phyloP scores from a whole-genome alignment of 2,797 vertebrate genomes.

The Enteromius treurensis region DNA sequence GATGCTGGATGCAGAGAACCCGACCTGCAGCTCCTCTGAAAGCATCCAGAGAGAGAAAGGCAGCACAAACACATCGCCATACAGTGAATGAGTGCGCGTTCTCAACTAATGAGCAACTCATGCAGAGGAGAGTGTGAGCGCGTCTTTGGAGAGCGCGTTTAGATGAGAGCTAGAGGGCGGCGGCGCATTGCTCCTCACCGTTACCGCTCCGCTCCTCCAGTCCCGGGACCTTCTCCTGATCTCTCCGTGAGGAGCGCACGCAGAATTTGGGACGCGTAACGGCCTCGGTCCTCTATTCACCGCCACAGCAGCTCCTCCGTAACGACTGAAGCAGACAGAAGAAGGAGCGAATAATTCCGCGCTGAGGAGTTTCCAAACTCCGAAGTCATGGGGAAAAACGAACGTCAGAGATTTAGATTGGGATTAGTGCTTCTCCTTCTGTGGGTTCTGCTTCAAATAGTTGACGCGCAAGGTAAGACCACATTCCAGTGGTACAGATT shows the following conservation, averaged over 20 bases:
- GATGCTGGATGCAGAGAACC: slow-evolving; percentile 14
- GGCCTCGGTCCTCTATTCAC: background rate
- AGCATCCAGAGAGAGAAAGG: slow-evolving; percentile 12
- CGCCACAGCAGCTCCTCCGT: background rate
- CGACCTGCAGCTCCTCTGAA: background rate
- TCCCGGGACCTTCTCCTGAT: slow-evolving; percentile 37
- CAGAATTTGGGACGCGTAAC: slow-evolving; percentile 23
- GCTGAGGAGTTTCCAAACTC: slow-evolving; percentile 45
- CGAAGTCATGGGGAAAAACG: slow-evolving; percentile 26
- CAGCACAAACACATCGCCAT: background rate
- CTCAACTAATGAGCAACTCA: slow-evolving; percentile 28
- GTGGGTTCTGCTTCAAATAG: slow-evolving; percentile 1
- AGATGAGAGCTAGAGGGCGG: slow-evolving; percentile 47
- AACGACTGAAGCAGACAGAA: background rate
- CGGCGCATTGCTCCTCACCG: slow-evolving; percentile 40
- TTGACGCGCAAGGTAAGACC: slow-evolving; percentile 40
- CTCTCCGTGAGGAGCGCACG: slow-evolving; percentile 1
- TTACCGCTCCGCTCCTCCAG: slow-evolving; percentile 20
- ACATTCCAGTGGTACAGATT: background rate
- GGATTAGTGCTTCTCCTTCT: slow-evolving; percentile 36
- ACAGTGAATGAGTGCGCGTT: slow-evolving; percentile 6
- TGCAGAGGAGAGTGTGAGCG: slow-evolving; percentile 17
- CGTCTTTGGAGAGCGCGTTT: slow-evolving; percentile 37
- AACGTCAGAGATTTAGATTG: slow-evolving; percentile 15
- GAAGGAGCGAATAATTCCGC: slow-evolving; percentile 13